Percentiles rank a stretch among this genome's conserved stretches.
phyloP scores from a whole-genome alignment of 2,113 vertebrate genomes.

The Prionailurus bengalensis region DNA sequence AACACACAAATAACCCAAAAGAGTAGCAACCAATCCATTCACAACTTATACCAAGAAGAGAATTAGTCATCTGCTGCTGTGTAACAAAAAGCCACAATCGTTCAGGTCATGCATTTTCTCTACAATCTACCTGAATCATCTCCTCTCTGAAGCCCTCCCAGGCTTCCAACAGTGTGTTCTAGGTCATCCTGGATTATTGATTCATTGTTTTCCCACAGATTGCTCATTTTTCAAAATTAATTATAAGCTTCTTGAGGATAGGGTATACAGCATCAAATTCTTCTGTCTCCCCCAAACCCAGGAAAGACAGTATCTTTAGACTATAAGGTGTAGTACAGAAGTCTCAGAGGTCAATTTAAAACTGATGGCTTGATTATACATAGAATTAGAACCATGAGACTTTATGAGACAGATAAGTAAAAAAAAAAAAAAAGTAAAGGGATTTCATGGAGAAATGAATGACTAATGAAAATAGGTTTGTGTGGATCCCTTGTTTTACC shows the following conservation, averaged over 20 bases:
- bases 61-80: background rate
- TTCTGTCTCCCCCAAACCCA: background rate
- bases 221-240: conserved; percentile 62
- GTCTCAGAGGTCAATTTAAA: background rate
- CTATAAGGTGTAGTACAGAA: too few species aligned
- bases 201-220: background rate
- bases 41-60: background rate
- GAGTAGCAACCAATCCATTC: background rate
- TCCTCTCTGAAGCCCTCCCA: background rate
- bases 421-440: background rate
- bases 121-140: background rate
- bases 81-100: background rate
- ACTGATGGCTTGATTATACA: background rate
- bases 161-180: background rate
- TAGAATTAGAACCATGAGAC: background rate
- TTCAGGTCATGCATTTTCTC: background rate
- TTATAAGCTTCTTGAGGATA: background rate
- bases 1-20: background rate
- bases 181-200: background rate
- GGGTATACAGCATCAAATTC: background rate
- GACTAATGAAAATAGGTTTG: background rate
- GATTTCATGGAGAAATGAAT: background rate
- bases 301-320: background rate
- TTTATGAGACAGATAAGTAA: background rate
- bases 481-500: background rate